Evolutionary conservation across 2,113 vertebrate genomes (phyloP), one percentile per base, ranked within the genome.

Genomic region (Phrynosoma platyrhinos): DNA sequence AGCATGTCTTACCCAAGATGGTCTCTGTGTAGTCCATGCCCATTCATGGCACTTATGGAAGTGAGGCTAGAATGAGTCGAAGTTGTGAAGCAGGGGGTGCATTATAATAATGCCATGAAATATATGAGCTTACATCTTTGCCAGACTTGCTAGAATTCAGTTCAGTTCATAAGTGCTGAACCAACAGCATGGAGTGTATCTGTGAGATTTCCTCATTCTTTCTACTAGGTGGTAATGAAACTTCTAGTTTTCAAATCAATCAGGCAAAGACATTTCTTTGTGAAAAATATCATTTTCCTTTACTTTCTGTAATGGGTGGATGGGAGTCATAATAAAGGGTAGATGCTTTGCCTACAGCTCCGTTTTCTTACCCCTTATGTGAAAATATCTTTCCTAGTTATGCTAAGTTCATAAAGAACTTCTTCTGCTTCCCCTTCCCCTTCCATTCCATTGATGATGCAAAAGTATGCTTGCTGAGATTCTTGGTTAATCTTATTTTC

Each of bases 401-500:
- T 88, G 27, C 72, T 69, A 88, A 80, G 47, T 18, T 84, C 55
- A 87, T 78, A 84, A 86, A 90, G 88, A 30, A 9, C 30, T 47
- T 69, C 64, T 79, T 68, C 18, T 21, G 21, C 40, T 52, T 13
- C 25, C 6, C 12, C n/a, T 77, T 6, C 71, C 89, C 52, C 84
- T 86, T 9, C 80, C 88, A 75, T 71, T 9, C 79, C 88, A 78
- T 71, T 87, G 83, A 58, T 89, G 75, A 93, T 91, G 89, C 30
- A 88, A 53, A 62, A 62, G 40, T 91, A 36, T 21, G 30, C 47
- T 85, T 85, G 52, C 80, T 92, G 36, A 91, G 83, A 82, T 83
- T 84, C 83, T 89, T 92, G 72, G 74, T 87, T 90, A 87, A 90
- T 93, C 68, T n/a, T 74, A 90, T 87, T 93, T 79, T 91, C 83